phyloP scores from a whole-genome alignment of 2,888 invertebrate genomes.

The Hyposoter didymator region DNA sequence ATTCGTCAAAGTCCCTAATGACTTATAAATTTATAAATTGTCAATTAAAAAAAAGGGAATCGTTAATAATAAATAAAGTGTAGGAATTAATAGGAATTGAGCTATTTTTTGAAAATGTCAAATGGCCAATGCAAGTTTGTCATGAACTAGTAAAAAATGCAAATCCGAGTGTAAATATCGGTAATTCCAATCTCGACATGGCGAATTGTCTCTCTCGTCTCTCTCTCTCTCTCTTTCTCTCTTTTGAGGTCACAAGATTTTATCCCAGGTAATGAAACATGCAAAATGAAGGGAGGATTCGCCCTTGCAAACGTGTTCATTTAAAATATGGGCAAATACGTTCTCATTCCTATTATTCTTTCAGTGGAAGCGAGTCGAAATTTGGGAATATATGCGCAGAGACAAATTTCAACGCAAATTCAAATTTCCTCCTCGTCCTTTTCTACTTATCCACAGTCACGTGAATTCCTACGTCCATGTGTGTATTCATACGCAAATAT shows the following conservation, averaged over 20 bases:
- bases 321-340: conserved; percentile 6
- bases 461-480: neutral
- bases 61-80: neutral
- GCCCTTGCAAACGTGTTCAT: neutral
- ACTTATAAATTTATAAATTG: neutral
- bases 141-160: conserved; percentile 6
- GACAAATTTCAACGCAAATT: conserved; percentile 39
- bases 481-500: neutral
- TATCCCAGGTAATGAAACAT: conserved; percentile 18
- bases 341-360: conserved; percentile 30
- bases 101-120: neutral
- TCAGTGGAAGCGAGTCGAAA: conserved; percentile 7
- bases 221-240: neutral
- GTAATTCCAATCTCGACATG: neutral
- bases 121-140: neutral
- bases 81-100: neutral
- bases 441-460: neutral
- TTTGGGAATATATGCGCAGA: conserved; percentile 16
- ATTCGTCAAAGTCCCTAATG: neutral
- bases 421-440: conserved; percentile 25
- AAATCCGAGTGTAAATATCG: conserved; percentile 7
- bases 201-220: neutral
- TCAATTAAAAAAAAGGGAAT: neutral
- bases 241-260: conserved; percentile 12
- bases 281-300: neutral